Evolutionary conservation across 2,888 invertebrate species (phyloP).

Genomic region (Dione juno): DNA sequence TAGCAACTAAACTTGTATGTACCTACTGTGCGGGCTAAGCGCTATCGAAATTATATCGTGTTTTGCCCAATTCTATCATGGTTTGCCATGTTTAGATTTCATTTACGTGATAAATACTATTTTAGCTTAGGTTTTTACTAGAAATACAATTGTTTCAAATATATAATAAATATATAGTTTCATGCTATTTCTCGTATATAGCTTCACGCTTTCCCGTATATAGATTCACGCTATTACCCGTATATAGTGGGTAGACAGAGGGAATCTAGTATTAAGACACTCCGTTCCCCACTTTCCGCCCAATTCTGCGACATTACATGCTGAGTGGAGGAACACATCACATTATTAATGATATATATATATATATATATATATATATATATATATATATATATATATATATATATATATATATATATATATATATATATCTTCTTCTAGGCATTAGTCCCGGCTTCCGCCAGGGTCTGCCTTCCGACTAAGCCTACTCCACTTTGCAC

Average conservation of each 20-base stretch:
- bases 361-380: too few relatives aligned
- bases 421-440: too few relatives aligned
- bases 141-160: not conserved
- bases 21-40: conserved; percentile 26
- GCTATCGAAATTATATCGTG: conserved; percentile 33
- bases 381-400: too few relatives aligned
- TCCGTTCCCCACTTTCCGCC: not conserved
- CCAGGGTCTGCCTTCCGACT: too few relatives aligned
- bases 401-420: too few relatives aligned
- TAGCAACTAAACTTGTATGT: conserved; percentile 39
- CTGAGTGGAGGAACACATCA: not conserved
- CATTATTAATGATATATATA: too few relatives aligned
- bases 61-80: conserved; percentile 7
- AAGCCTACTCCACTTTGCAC: too few relatives aligned
- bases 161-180: not conserved
- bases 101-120: conserved; percentile 12
- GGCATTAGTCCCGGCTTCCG: too few relatives aligned
- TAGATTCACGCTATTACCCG: not conserved
- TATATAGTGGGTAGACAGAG: not conserved
- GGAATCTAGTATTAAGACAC: not conserved
- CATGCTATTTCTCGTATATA: not conserved
- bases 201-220: too few relatives aligned
- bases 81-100: conserved; percentile 17
- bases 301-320: not conserved
- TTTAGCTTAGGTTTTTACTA: not conserved